phyloP scores from a whole-genome alignment of 2,797 vertebrate genomes.

The Glossophaga mutica region DNA sequence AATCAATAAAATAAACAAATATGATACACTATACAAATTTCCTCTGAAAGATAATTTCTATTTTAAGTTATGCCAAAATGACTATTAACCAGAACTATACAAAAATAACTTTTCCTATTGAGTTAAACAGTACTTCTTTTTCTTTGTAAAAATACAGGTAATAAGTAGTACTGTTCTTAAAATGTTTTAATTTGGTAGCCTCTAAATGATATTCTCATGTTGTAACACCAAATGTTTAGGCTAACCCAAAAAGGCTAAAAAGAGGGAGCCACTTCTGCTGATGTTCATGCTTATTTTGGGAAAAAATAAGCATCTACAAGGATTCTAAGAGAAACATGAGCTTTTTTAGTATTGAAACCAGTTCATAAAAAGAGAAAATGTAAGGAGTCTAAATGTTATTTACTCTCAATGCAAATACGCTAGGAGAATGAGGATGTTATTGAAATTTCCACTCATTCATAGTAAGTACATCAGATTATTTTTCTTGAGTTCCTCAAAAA shows the following conservation, averaged over 20 bases:
- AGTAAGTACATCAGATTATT: background rate
- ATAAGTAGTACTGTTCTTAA: background rate
- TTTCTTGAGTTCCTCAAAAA: constrained; percentile 32
- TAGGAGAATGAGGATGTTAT: background rate
- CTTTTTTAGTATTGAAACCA: background rate
- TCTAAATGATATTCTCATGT: background rate
- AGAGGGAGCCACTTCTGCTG: background rate
- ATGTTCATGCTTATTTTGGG: constrained; percentile 37
- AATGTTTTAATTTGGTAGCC: constrained; percentile 12
- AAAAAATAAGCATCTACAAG: constrained; percentile 11
- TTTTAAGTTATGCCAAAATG: constrained; percentile 31
- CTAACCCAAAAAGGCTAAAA: background rate
- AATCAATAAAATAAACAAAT: background rate
- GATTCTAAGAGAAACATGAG: background rate
- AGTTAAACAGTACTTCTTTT: constrained; percentile 14
- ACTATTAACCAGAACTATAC: background rate
- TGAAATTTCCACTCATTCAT: constrained; percentile 28
- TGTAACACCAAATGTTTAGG: background rate
- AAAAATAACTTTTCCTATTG: background rate
- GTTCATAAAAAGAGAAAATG: constrained; percentile 23
- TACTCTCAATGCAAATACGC: background rate
- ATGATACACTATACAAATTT: background rate
- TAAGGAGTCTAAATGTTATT: background rate
- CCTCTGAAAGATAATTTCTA: background rate
- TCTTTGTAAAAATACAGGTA: background rate